Percentiles rank a stretch among this genome's conserved stretches.
phyloP scores from a whole-genome alignment of 1,140 invertebrate species.

The Eubasilissa regina region DNA sequence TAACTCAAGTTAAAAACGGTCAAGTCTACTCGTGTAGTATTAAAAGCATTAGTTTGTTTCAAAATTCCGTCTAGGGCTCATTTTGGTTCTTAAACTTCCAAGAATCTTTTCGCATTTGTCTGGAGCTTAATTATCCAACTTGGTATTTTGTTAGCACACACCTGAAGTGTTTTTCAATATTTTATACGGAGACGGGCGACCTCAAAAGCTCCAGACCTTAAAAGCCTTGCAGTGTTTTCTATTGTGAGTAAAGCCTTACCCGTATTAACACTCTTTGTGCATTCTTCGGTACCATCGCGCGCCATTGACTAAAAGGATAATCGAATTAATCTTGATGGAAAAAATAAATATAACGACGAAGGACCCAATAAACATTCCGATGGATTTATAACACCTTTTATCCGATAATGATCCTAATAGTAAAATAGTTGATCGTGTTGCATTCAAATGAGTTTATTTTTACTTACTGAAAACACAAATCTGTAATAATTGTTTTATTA shows the following conservation, averaged over 20 bases:
- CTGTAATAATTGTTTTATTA: too few species aligned
- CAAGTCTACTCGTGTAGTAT: conserved; percentile 35
- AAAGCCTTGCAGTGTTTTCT: conserved; percentile 48
- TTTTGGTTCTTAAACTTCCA: conserved; percentile 34
- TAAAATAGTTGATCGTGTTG: too few species aligned
- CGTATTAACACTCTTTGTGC: not conserved
- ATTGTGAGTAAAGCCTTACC: too few species aligned
- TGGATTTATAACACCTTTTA: too few species aligned
- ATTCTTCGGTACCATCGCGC: not conserved
- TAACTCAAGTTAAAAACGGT: too few species aligned
- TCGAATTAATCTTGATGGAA: not conserved
- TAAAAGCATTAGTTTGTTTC: conserved; percentile 50
- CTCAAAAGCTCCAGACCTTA: conserved; percentile 27
- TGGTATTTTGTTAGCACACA: conserved; percentile 34
- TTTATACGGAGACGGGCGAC: conserved; percentile 23
- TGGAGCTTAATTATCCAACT: conserved; percentile 40
- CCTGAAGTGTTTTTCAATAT: conserved; percentile 45
- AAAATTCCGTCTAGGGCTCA: conserved; percentile 31
- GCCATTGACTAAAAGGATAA: not conserved
- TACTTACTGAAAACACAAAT: too few species aligned
- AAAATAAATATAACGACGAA: too few species aligned
- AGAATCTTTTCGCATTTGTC: conserved; percentile 1
- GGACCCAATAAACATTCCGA: too few species aligned
- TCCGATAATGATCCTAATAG: too few species aligned
- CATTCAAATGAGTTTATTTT: too few species aligned